phyloP scores from a whole-genome alignment of 2,113 vertebrate genomes.

The Hippocampus zosterae region DNA sequence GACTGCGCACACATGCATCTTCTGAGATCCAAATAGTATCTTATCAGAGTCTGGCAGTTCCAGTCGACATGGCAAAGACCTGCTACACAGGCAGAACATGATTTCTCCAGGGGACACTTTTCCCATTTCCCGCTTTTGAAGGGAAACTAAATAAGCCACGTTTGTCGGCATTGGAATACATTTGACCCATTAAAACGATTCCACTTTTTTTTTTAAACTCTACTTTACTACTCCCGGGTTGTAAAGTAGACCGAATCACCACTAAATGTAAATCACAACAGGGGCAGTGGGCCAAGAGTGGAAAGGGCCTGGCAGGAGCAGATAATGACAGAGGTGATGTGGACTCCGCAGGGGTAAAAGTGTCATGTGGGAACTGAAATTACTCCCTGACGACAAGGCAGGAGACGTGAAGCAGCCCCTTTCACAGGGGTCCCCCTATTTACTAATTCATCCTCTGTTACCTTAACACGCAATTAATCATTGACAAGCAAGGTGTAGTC shows the following conservation, averaged over 20 bases:
- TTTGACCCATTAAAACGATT: slow-evolving; percentile 92
- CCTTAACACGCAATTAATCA: slow-evolving; percentile 73
- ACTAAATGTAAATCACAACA: slow-evolving; percentile 82
- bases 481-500: slow-evolving; percentile 62
- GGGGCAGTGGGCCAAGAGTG: slow-evolving; percentile 59
- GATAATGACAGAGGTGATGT: slow-evolving; percentile 55
- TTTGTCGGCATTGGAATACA: slow-evolving; percentile 95
- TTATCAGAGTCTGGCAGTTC: slow-evolving; percentile 85
- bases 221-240: slow-evolving; percentile 28
- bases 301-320: slow-evolving; percentile 52
- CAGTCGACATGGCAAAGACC: slow-evolving; percentile 70
- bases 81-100: slow-evolving; percentile 85
- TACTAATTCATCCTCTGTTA: slow-evolving; percentile 70
- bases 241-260: slow-evolving; percentile 71
- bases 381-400: slow-evolving; percentile 38
- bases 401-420: slow-evolving; percentile 37
- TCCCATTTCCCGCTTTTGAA: slow-evolving; percentile 95
- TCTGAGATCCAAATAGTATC: slow-evolving; percentile 72
- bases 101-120: slow-evolving; percentile 94
- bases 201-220: slow-evolving; percentile 32
- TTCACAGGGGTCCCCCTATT: slow-evolving; percentile 55
- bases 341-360: slow-evolving; percentile 22
- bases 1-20: slow-evolving; percentile 7
- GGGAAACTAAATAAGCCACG: slow-evolving; percentile 94
- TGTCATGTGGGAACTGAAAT: slow-evolving; percentile 50